Percentiles rank a stretch among this genome's conserved stretches.
Conservation (phyloP, 2,797 vertebrate species). For the Argya squamiceps region DNA sequence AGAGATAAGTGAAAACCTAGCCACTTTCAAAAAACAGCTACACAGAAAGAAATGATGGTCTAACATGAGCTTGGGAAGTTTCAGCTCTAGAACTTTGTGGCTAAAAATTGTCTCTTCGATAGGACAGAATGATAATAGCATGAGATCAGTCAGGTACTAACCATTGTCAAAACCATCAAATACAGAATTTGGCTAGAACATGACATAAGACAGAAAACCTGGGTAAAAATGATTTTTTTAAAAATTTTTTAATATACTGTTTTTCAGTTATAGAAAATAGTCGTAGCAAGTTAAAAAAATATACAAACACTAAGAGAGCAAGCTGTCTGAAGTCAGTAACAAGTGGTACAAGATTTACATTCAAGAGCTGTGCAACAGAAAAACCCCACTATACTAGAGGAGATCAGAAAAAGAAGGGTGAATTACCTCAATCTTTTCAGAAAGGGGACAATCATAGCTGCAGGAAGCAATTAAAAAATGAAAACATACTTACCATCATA, state of each 20-base stretch:
- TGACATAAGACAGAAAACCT: background rate
- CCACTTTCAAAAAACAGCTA: background rate
- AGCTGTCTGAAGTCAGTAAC: background rate
- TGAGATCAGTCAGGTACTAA: background rate
- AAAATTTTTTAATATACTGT: background rate
- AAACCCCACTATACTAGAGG: background rate
- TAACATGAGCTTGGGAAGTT: background rate
- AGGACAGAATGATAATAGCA: background rate
- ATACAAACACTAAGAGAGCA: background rate
- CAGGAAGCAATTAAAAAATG: background rate
- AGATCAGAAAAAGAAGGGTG: background rate
- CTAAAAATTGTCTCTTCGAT: background rate
- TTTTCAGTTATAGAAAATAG: background rate
- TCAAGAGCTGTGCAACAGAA: background rate
- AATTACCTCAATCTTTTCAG: background rate
- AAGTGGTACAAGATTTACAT: background rate
- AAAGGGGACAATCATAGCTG: background rate
- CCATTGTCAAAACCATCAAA: background rate
- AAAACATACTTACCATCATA: slow-evolving; percentile 86
- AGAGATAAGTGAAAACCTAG: background rate
- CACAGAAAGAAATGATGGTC: background rate
- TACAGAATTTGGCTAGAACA: background rate
- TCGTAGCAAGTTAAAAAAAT: background rate
- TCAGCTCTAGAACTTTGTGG: background rate
- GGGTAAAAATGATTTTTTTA: background rate